Conservation (phyloP, 2,113 vertebrate genomes). For the Aldabrachelys gigantea region DNA sequence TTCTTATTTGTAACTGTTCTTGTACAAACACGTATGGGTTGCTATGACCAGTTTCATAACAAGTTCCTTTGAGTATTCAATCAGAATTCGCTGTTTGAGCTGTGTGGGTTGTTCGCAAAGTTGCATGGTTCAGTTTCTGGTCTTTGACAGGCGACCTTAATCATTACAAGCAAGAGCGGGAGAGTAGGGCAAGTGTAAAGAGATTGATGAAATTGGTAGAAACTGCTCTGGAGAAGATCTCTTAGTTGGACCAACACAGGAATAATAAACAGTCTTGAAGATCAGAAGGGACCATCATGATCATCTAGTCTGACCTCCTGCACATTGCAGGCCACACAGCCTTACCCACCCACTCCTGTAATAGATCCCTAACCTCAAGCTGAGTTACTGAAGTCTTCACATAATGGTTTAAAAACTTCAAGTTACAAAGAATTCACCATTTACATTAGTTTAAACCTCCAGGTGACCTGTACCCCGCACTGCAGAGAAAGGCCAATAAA, state of each 20-base stretch:
- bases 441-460: too few relatives aligned
- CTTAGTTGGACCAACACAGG: neutral
- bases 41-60: neutral
- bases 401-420: too few relatives aligned
- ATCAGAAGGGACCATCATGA: neutral
- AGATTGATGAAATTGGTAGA: neutral
- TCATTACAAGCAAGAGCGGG: neutral
- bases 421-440: too few relatives aligned
- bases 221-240: neutral
- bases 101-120: neutral
- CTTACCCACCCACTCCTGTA: too few relatives aligned
- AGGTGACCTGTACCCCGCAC: too few relatives aligned
- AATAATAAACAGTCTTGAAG: neutral
- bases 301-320: neutral
- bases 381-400: too few relatives aligned
- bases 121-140: neutral
- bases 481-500: too few relatives aligned
- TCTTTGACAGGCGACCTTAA: neutral
- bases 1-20: neutral
- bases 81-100: neutral
- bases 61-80: neutral
- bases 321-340: neutral
- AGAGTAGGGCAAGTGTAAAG: too few relatives aligned
- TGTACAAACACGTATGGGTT: neutral
- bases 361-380: too few relatives aligned